These are phyloP conservation scores for Sebastes minor DNA, from an alignment of 2,797 vertebrate genomes.

Conservation along the genomic window DNA sequence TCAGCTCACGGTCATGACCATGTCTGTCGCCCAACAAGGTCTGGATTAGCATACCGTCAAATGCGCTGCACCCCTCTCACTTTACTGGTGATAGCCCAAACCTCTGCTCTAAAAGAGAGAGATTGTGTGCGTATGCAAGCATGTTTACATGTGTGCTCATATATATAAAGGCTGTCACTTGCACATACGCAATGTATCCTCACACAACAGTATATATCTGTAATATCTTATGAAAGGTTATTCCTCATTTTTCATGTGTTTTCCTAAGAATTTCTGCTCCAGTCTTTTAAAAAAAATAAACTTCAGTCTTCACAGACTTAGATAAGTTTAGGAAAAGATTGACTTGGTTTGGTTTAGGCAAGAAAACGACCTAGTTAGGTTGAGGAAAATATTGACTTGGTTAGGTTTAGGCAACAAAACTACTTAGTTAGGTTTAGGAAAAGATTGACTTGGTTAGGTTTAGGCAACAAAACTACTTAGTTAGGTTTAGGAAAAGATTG, in stretches of 20 bases:
- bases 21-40: conserved; percentile 35
- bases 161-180: not conserved
- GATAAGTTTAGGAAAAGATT: too few species aligned
- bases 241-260: not conserved
- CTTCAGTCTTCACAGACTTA: not conserved
- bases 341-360: too few species aligned
- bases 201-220: too few species aligned
- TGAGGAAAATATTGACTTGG: too few species aligned
- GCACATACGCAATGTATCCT: not conserved
- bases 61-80: not conserved
- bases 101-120: not conserved
- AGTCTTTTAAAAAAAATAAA: not conserved
- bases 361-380: rapidly evolving
- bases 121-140: not conserved
- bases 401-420: too few species aligned
- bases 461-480: too few species aligned
- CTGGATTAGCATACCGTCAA: conserved; percentile 38
- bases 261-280: not conserved
- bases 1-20: conserved; percentile 54
- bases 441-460: too few species aligned
- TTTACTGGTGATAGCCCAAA: not conserved
- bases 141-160: not conserved
- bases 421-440: too few species aligned
- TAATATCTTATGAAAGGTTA: not conserved
- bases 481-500: too few species aligned